These are phyloP conservation scores for Drosophila parvula DNA, from an alignment of 1,140 invertebrate genomes.

Conservation along the genomic window DNA sequence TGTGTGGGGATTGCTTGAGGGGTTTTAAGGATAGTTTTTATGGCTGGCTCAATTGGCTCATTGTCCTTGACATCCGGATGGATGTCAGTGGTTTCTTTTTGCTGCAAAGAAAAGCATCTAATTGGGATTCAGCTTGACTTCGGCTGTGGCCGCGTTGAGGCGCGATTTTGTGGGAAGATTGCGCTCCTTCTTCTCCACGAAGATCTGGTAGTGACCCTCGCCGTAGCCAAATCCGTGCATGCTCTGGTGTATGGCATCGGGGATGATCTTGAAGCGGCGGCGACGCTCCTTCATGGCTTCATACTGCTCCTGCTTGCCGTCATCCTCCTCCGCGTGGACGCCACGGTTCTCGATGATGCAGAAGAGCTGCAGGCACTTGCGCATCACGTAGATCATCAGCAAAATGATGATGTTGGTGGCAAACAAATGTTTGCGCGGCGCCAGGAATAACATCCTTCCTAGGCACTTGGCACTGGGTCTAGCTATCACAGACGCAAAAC, in stretches of 20 bases:
- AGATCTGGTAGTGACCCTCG: conserved; percentile 79
- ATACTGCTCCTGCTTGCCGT: conserved; percentile 11
- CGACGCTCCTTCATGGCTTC: conserved; percentile 35
- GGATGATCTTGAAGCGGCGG: conserved; percentile 65
- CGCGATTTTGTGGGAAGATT: conserved; percentile 74
- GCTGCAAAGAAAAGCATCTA: conserved; percentile 32
- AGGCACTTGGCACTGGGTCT: conserved; percentile 46
- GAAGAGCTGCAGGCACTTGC: conserved; percentile 73
- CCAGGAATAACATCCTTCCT: conserved; percentile 72
- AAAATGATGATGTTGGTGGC: conserved; percentile 74
- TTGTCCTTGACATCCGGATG: conserved; percentile 39
- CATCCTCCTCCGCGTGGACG: conserved; percentile 26
- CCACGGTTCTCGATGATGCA: conserved; percentile 75
- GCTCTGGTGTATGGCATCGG: conserved; percentile 68
- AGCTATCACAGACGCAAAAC: conserved; percentile 64
- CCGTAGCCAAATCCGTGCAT: conserved; percentile 80
- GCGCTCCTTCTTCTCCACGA: conserved; percentile 79
- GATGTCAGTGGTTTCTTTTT: conserved; percentile 22
- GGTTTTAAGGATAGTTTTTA: conserved; percentile 1
- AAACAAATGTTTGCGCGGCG: conserved; percentile 76
- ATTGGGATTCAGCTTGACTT: conserved; percentile 83
- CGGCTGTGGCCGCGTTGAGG: conserved; percentile 74
- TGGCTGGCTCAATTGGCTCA: conserved; percentile 57
- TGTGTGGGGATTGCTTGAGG: neutral
- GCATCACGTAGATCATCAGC: conserved; percentile 72